Evolutionary conservation across 2,888 invertebrate genomes (phyloP).

Genomic region (Folsomia candida): DNA sequence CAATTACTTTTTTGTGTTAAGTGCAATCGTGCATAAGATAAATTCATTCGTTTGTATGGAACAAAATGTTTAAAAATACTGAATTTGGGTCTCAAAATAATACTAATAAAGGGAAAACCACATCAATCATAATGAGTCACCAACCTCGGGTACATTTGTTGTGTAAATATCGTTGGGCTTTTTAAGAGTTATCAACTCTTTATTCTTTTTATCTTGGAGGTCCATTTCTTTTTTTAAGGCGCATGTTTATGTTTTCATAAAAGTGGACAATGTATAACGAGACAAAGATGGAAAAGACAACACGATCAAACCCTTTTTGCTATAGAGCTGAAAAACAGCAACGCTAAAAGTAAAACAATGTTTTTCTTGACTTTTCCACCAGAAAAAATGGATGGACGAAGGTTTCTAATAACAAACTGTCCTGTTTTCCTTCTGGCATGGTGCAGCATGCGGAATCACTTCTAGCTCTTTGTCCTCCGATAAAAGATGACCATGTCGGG

Average conservation of each 20-base stretch:
- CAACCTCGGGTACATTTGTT: too few species aligned
- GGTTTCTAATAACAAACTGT: background rate
- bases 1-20: background rate
- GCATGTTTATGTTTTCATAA: too few species aligned
- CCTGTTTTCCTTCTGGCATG: background rate
- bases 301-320: conserved; percentile 6
- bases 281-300: conserved; percentile 13
- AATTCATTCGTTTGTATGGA: background rate
- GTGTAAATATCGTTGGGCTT: too few species aligned
- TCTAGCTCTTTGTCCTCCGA: background rate
- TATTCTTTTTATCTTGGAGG: too few species aligned
- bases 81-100: background rate
- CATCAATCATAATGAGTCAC: too few species aligned
- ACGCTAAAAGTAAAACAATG: background rate
- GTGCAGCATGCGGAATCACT: background rate
- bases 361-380: background rate
- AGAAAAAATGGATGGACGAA: background rate
- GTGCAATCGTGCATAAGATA: background rate
- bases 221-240: too few species aligned
- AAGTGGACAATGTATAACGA: too few species aligned
- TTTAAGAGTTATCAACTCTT: too few species aligned
- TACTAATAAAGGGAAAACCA: too few species aligned
- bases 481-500: background rate
- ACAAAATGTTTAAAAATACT: background rate
- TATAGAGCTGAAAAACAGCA: background rate